phyloP scores from a whole-genome alignment of 2,113 vertebrate species.

The Mobula hypostoma region DNA sequence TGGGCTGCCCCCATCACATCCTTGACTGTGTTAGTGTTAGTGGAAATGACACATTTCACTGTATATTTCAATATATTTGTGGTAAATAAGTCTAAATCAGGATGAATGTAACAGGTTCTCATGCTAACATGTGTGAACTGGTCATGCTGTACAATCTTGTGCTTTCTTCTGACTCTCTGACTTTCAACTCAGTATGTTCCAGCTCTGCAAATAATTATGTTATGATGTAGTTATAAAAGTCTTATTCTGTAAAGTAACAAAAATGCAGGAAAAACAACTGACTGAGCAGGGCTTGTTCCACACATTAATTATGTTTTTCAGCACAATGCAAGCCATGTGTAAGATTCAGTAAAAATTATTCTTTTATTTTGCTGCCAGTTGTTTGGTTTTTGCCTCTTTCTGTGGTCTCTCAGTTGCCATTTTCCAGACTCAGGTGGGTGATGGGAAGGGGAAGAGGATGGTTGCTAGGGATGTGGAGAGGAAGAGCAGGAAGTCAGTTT shows the following conservation, averaged over 20 bases:
- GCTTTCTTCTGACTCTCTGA: no score
- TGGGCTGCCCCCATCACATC: no score
- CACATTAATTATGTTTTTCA: not conserved
- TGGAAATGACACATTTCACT: no score
- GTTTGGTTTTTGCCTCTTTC: not conserved
- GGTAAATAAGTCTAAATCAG: no score
- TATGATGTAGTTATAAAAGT: not conserved
- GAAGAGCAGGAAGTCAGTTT: accelerated
- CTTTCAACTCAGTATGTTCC: not conserved
- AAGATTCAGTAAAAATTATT: not conserved
- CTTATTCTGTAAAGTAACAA: not conserved
- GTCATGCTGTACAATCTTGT: no score
- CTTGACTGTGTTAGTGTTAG: no score
- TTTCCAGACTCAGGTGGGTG: not conserved
- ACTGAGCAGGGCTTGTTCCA: not conserved
- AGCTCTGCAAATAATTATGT: no score
- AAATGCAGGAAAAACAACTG: not conserved
- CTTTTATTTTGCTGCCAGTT: not conserved
- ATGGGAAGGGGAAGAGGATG: not conserved
- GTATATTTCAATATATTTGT: no score
- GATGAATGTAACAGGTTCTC: no score
- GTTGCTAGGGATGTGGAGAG: not conserved
- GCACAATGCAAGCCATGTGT: not conserved
- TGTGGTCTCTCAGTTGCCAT: not conserved
- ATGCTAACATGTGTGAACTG: no score